These are phyloP conservation scores for Chrysolina haemoptera DNA, from an alignment of 2,888 invertebrate genomes.

Conservation along the genomic window DNA sequence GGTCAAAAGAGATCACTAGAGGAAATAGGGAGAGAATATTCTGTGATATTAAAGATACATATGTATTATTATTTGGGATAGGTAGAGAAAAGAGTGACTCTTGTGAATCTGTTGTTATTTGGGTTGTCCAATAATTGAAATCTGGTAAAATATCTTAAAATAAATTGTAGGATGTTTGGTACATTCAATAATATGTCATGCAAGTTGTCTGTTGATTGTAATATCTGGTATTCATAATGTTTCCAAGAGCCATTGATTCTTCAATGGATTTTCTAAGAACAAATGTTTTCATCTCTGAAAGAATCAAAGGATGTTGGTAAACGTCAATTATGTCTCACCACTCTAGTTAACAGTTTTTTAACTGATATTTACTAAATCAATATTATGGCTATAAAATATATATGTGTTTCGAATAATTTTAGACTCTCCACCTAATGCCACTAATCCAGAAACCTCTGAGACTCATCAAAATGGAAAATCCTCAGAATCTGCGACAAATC, in stretches of 20 bases:
- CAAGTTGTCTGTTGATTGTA: slow-evolving; percentile 5
- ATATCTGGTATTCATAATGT: not conserved
- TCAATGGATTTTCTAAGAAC: no score
- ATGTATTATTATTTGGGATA: no score
- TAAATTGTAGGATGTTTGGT: no score
- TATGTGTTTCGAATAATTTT: slow-evolving; percentile 14
- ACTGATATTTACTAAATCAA: not conserved
- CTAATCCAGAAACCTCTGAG: slow-evolving; percentile 8
- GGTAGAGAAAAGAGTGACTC: no score
- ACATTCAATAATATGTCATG: not conserved
- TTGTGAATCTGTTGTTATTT: no score
- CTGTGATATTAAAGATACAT: no score
- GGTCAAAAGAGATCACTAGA: no score
- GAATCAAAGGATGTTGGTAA: no score
- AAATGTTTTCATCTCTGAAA: no score
- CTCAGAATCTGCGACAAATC: slow-evolving; percentile 8
- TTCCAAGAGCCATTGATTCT: not conserved
- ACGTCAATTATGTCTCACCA: not conserved
- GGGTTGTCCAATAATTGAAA: no score
- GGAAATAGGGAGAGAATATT: no score
- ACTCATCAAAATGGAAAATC: not conserved
- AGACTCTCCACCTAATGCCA: not conserved
- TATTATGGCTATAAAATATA: not conserved
- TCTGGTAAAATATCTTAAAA: no score
- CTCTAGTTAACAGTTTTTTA: not conserved